Evolutionary conservation across 2,888 invertebrate species (phyloP), one percentile per base, ranked within the genome.

Genomic region (Acrobasis consociella): DNA sequence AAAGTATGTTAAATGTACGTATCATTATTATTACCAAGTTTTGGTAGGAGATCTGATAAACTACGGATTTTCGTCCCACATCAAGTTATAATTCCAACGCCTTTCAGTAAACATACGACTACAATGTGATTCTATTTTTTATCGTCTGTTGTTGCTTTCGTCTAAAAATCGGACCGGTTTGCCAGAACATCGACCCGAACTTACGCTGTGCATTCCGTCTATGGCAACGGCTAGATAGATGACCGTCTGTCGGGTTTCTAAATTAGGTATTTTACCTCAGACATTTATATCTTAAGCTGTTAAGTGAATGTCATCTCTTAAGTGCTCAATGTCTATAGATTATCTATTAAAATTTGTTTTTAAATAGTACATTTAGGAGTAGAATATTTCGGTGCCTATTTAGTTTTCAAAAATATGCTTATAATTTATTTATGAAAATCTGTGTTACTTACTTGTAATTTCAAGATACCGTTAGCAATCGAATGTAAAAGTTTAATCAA

Each of bases 141-240:
- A n/a, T 42, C n/a, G 1, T 22, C 15, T 49, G 22, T 37, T 49
- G n/a, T 15, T 59, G 39, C 16, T 22, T 15, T 56, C 38, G 10
- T 13, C 56, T 59, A 60, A 50, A 50, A 60, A 60, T 16, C 38
- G 37, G 59, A 51, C 59, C 59, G 59, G 50, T 51, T 60, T 50
- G 59, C 50, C 16, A 49, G 58, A 22, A 59, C 58, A 49, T 49
- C 37, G 58, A 59, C 58, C 58, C 49, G 58, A 49, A 37, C 31
- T 59, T 56, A 46, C 46, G n/a, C 11, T 37, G 17, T 58, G 58
- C 58, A 49, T 37, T 59, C 22, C 53, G n/a, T 37, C 46, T 46
- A n/a, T n/a, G 3, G 46, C 46, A 38, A 53, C 15, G 22, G 31
- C 31, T 31, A 5, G 31, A 31, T 31, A 9, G 52, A 52, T 53